These are phyloP conservation scores for Hypocryptadius cinnamomeus DNA, from an alignment of 2,113 vertebrate genomes.

Conservation along the genomic window DNA sequence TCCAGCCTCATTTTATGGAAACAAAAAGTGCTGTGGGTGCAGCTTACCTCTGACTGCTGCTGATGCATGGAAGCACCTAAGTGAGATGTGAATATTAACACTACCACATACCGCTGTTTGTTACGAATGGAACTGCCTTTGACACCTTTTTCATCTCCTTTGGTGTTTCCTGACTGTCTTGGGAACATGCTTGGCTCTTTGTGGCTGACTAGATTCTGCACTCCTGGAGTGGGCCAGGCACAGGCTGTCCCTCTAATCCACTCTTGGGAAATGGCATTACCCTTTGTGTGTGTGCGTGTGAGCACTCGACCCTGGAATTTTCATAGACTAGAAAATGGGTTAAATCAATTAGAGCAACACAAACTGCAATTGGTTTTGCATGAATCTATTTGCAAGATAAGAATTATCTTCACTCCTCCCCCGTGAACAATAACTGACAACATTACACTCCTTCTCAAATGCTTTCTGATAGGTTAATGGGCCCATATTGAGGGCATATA, in stretches of 20 bases:
- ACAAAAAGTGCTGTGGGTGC: neutral
- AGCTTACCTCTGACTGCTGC: neutral
- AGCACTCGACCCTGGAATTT: constrained; percentile 4
- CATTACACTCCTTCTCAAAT: constrained; percentile 29
- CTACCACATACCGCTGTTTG: neutral
- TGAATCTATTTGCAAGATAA: constrained; percentile 28
- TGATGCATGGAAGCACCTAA: neutral
- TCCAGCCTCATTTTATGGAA: neutral
- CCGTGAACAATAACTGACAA: constrained; percentile 30
- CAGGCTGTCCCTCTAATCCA: neutral
- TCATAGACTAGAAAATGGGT: neutral
- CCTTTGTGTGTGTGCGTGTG: neutral
- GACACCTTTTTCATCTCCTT: neutral
- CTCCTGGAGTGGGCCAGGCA: neutral
- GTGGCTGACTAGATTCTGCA: neutral
- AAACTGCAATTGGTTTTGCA: constrained; percentile 36
- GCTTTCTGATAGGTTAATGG: constrained; percentile 57
- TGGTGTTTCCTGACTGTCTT: neutral
- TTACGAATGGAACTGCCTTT: neutral
- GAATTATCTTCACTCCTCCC: constrained; percentile 38
- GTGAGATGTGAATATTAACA: neutral
- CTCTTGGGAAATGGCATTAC: neutral
- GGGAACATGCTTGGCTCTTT: neutral
- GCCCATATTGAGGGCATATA: constrained; percentile 7
- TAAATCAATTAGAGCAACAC: constrained; percentile 41